Evolutionary conservation across 2,888 invertebrate species (phyloP), one percentile per base, ranked within the genome.

Genomic region (Plutella xylostella): DNA sequence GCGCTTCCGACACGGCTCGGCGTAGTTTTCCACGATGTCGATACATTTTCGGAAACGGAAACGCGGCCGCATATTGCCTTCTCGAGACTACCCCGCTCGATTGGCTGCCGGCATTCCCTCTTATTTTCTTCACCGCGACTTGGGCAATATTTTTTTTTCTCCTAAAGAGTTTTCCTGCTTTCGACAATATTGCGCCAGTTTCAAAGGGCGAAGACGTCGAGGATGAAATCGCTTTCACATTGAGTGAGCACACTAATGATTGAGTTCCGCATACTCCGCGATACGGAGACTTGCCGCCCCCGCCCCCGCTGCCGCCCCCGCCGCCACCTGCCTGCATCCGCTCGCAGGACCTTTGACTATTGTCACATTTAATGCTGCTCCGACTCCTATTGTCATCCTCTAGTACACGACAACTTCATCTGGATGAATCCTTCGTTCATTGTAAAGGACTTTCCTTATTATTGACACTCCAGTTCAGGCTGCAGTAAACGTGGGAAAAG

Each of bases 161-260:
- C 63, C 60, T 63, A 68, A 73, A 72, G 69, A 79, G 77, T 79
- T 80, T 82, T 79, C 78, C 78, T 70, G 68, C 70, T 73, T 77
- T 77, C 73, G 76, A 75, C 80, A 78, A 82, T 82, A 83, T 82
- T 80, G 80, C 78, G 69, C 60, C 70, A 65, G 70, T 76, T 72
- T 76, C 80, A 79, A 79, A 72, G 72, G 63, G 72, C 64, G 65
- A 66, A 68, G 68, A 66, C 63, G 68, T 65, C 57, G 61, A 65
- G 75, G 74, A 70, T 72, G 71, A 77, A 79, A 80, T 78, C 80
- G 73, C 73, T 82, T 83, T 80, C 77, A 68, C 73, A 74, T 76
- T 65, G 82, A 80, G 72, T 77, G 82, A 79, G 63, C 82, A 82
- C 78, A 78, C 80, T 83, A 83, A 83, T 82, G 83, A 83, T 78